Conservation (phyloP, 2,888 invertebrate species). For the Pachymerium ferrugineum region DNA sequence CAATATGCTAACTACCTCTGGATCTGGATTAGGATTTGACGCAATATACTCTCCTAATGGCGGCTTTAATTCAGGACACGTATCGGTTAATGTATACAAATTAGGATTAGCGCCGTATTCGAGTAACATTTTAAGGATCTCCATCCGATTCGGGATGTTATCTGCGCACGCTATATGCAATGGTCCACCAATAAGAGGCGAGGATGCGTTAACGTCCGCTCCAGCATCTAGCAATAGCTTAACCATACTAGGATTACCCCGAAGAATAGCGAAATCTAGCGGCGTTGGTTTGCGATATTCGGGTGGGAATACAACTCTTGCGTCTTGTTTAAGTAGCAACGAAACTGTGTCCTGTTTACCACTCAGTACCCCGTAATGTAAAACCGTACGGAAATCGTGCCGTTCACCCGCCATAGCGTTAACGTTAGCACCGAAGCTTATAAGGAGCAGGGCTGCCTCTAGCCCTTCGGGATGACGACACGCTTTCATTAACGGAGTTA, state of each 20-base stretch:
- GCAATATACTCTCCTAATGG: constrained; percentile 77
- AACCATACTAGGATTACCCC: constrained; percentile 56
- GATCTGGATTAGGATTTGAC: constrained; percentile 63
- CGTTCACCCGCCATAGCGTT: constrained; percentile 79
- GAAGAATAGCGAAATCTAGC: constrained; percentile 75
- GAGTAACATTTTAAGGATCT: constrained; percentile 46
- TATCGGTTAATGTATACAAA: constrained; percentile 66
- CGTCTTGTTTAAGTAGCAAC: constrained; percentile 74
- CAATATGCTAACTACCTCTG: constrained; percentile 62
- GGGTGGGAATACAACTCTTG: constrained; percentile 58
- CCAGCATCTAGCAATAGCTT: constrained; percentile 52
- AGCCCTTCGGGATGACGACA: constrained; percentile 56
- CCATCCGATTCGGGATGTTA: constrained; percentile 61
- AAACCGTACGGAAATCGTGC: constrained; percentile 77
- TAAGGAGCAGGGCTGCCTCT: constrained; percentile 66
- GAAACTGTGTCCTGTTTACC: constrained; percentile 66
- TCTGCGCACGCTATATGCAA: constrained; percentile 78
- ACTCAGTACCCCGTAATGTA: constrained; percentile 81
- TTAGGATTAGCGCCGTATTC: constrained; percentile 51
- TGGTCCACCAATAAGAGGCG: constrained; percentile 73
- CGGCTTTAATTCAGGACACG: constrained; percentile 64
- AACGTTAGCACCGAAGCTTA: constrained; percentile 76
- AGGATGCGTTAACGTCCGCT: constrained; percentile 70
- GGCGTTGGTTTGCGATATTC: constrained; percentile 69
- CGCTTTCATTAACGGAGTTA: constrained; percentile 80